Conservation (phyloP, 2,113 vertebrate genomes). For the Monarcha castaneiventris region DNA sequence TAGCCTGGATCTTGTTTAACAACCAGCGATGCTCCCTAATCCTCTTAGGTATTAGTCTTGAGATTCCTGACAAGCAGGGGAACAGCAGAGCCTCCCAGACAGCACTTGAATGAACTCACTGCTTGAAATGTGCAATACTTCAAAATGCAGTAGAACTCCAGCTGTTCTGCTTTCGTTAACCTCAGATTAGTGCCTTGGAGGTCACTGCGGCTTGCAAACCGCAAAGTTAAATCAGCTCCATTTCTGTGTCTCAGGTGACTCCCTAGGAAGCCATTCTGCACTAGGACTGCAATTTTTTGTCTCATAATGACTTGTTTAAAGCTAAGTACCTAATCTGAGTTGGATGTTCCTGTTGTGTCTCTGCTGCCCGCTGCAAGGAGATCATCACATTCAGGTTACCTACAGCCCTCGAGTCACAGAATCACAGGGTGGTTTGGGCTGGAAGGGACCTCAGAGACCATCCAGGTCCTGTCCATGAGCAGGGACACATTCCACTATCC, state of each 20-base stretch:
- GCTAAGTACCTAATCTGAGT: not conserved
- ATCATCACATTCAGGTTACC: not conserved
- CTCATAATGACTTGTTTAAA: not conserved
- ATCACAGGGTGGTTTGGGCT: not conserved
- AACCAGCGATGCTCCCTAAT: slow-evolving; percentile 27
- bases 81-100: slow-evolving; percentile 17
- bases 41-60: slow-evolving; percentile 44
- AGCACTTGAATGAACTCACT: not conserved
- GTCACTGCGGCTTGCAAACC: not conserved
- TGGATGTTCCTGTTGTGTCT: not conserved
- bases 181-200: not conserved
- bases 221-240: not conserved
- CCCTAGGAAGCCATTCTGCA: not conserved
- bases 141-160: not conserved
- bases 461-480: not conserved
- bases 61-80: slow-evolving; percentile 37
- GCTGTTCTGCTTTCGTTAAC: not conserved
- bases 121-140: not conserved
- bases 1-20: slow-evolving; percentile 33
- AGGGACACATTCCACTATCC: not conserved
- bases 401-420: not conserved
- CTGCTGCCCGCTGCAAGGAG: not conserved
- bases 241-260: not conserved
- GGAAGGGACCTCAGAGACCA: not conserved
- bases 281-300: not conserved